These are phyloP conservation scores for Poeciliopsis turneri DNA, from an alignment of 2,797 vertebrate species.

Conservation along the genomic window DNA sequence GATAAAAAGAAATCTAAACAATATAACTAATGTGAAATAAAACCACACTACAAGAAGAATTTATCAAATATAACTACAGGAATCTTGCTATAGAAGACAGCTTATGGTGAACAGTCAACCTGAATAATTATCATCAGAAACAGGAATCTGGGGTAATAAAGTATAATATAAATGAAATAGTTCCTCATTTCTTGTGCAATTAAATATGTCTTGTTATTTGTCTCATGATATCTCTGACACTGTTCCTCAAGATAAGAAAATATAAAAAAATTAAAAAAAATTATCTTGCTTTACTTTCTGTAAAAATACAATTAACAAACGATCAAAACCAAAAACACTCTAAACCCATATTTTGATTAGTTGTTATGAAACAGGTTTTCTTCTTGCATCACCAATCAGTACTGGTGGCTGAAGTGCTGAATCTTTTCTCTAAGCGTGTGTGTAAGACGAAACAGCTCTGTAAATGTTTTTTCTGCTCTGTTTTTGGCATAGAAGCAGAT, in stretches of 20 bases:
- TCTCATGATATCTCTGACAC: not conserved
- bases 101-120: not conserved
- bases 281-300: not conserved
- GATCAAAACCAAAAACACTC: not conserved
- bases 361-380: not conserved
- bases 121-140: not conserved
- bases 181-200: not conserved
- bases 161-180: not conserved
- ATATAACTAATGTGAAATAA: not conserved
- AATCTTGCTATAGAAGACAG: not conserved
- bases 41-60: not conserved
- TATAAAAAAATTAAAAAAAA: too few species aligned
- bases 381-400: not conserved
- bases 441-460: not conserved
- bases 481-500: constrained; percentile 2
- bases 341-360: not conserved
- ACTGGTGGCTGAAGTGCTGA: constrained; percentile 17
- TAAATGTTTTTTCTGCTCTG: not conserved
- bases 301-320: not conserved
- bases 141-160: not conserved
- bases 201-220: not conserved
- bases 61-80: not conserved
- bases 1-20: not conserved
- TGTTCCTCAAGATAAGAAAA: not conserved
- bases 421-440: not conserved